A percentile compares a stretch with the other conserved stretches of the same genome.
These are phyloP conservation scores for Hippoglossus stenolepis DNA, from an alignment of 2,113 vertebrate genomes.

Conservation along the genomic window DNA sequence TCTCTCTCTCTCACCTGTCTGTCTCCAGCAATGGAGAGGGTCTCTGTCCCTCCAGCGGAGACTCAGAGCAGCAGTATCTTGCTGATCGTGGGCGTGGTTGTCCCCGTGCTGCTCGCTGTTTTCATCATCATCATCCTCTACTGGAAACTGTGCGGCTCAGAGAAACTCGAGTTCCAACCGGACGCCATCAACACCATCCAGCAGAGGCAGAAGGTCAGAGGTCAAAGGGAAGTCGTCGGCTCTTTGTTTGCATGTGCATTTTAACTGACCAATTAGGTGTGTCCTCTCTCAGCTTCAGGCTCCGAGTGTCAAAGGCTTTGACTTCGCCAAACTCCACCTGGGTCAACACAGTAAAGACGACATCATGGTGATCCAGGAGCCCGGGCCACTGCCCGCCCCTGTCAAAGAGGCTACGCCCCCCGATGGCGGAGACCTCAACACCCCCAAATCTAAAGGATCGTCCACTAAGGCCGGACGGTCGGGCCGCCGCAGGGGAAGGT, in stretches of 20 bases:
- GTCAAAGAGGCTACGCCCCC: constrained; percentile 92
- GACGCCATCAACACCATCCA: constrained; percentile 95
- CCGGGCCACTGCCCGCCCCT: constrained; percentile 86
- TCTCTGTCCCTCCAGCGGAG: constrained; percentile 84
- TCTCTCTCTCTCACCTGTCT: constrained; percentile 60
- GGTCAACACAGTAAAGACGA: constrained; percentile 97
- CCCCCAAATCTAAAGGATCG: constrained; percentile 90
- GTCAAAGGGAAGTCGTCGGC: neutral
- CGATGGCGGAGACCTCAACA: constrained; percentile 91
- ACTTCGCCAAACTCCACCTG: constrained; percentile 97
- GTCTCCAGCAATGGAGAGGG: constrained; percentile 88
- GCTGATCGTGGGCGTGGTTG: constrained; percentile 93
- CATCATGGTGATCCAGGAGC: constrained; percentile 94
- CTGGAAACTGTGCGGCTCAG: constrained; percentile 97
- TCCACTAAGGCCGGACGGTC: constrained; percentile 87
- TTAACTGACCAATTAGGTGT: neutral
- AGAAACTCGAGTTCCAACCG: constrained; percentile 97
- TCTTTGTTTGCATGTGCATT: neutral
- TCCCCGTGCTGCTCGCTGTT: constrained; percentile 90
- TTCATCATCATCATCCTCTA: constrained; percentile 95
- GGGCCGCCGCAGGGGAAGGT: constrained; percentile 90
- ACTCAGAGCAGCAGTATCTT: constrained; percentile 91
- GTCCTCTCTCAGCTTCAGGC: constrained; percentile 89
- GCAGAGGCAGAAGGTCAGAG: constrained; percentile 94
- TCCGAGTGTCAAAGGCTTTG: constrained; percentile 97